Evolutionary conservation across 2,113 vertebrate species (phyloP), one percentile per base, ranked within the genome.

Genomic region (Chrysemys picta): DNA sequence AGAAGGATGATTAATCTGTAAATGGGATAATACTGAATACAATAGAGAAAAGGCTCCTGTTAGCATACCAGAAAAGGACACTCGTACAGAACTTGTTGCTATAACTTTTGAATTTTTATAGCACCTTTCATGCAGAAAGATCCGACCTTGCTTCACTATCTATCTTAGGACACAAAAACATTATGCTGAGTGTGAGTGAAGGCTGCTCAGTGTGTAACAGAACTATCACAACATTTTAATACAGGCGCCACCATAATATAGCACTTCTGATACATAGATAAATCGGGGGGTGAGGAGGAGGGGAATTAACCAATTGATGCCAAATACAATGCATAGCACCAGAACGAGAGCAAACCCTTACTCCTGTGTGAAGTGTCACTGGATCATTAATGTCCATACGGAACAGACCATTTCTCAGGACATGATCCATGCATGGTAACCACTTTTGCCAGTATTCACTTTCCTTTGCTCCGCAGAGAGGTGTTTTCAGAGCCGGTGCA

Each of bases 21-120:
- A 96, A 86, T 92, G 93, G 90, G 76, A 75, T 79, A 54, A 31
- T 89, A 54, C 50, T 91, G 90, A 95, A 95, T 35, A 45, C 11
- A 50, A 29, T 59, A 13, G 17, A 80, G 38, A 31, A 2, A n/a
- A 82, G 80, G 27, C 42, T 80, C 16, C 45, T 11, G 42, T 53
- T 45, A 75, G 47, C 22, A 91, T 57, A 84, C 52, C 14, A 91
- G 10, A 10, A 57, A 89, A 88, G 88, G 54, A 45, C n/a, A 76
- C 22, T 45, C 22, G 12, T 10, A 75, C 8, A 75, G n/a, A 42
- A 12, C 69, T 22, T 75, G n/a, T 42, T 72, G 69, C n/a, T 75
- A 75, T 21, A 10, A 75, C 9, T 75, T 72, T 72, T 42, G n/a
- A 75, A 42, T 24, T 24, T 42, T 75, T 75, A 38, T 42, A 12